Conservation (phyloP, 2,888 invertebrate genomes). For the Agrochola litura region DNA sequence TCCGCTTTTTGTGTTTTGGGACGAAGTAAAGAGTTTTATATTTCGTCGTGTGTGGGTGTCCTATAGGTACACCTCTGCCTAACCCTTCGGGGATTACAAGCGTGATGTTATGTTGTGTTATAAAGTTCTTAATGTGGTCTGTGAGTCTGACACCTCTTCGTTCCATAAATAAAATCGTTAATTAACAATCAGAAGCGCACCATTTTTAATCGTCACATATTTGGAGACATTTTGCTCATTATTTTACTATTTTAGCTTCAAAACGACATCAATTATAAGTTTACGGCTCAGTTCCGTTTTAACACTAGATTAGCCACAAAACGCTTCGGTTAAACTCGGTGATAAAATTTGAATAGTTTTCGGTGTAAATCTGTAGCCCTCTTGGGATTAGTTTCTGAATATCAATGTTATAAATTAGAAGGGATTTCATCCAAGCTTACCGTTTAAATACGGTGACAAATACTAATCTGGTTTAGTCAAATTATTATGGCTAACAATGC, state of each 20-base stretch:
- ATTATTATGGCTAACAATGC: conserved; percentile 16
- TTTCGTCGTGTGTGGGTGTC: no score
- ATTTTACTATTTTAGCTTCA: conserved; percentile 23
- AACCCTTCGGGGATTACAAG: no score
- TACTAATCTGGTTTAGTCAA: conserved; percentile 24
- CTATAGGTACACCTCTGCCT: no score
- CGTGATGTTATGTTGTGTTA: no score
- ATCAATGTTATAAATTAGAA: conserved; percentile 40
- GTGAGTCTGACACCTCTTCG: no score
- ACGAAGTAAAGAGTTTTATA: no score
- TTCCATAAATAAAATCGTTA: background rate
- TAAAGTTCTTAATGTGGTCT: no score
- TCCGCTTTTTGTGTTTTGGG: no score
- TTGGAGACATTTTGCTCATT: conserved; percentile 18
- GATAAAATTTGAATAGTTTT: conserved; percentile 26
- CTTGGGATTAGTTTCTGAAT: conserved; percentile 20
- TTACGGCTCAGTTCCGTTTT: conserved; percentile 33
- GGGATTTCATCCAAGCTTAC: conserved; percentile 31
- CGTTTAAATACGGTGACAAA: conserved; percentile 20
- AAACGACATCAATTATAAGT: conserved; percentile 43
- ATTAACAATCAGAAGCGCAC: background rate
- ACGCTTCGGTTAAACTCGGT: background rate
- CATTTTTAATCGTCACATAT: background rate
- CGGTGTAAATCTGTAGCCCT: conserved; percentile 7
- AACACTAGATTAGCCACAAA: conserved; percentile 37